phyloP scores from a whole-genome alignment of 2,113 vertebrate genomes.

The Petrocephalus zakoni region DNA sequence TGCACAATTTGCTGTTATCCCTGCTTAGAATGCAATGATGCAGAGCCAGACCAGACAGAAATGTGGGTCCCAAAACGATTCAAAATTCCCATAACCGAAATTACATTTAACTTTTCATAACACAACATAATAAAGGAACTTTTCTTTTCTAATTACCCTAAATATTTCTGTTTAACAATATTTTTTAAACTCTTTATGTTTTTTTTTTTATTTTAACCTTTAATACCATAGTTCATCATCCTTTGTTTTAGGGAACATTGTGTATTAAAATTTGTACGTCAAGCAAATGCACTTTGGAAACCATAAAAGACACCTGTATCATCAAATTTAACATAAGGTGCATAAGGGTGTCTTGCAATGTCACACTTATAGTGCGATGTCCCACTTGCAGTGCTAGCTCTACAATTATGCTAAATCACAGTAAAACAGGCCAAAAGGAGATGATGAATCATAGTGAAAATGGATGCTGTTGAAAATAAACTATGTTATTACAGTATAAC shows the following conservation, averaged over 20 bases:
- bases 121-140: neutral
- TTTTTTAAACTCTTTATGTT: neutral
- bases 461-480: neutral
- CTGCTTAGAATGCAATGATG: neutral
- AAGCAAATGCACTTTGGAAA: neutral
- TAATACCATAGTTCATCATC: neutral
- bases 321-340: neutral
- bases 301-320: neutral
- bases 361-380: no score
- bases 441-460: neutral
- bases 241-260: neutral
- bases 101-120: neutral
- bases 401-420: conserved; percentile 1
- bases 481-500: neutral
- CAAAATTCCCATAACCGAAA: neutral
- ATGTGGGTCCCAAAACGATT: neutral
- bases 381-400: neutral
- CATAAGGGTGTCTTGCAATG: no score
- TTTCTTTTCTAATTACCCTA: neutral
- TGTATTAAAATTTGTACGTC: neutral
- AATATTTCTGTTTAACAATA: neutral
- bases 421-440: neutral
- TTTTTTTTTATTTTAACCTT: neutral
- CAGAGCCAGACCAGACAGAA: neutral
- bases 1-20: neutral